A percentile compares a stretch with the other conserved stretches of the same genome.
These are phyloP conservation scores for Macrosteles quadrilineatus DNA, from an alignment of 1,140 invertebrate genomes.

Conservation along the genomic window DNA sequence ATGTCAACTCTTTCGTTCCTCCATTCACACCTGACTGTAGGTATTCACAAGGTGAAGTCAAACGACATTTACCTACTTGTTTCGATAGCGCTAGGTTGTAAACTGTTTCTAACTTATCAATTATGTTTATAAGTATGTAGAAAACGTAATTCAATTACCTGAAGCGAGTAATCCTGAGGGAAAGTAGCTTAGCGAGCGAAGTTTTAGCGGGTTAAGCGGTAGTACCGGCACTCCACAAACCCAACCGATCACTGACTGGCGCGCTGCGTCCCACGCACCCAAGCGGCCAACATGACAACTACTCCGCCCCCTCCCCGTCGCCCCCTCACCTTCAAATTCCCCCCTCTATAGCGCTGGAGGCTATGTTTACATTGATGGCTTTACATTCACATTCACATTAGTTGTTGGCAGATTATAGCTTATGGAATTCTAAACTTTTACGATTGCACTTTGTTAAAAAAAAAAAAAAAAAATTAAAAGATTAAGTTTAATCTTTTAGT, in stretches of 20 bases:
- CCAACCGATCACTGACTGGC: conserved; percentile 23
- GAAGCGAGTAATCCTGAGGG: conserved; percentile 9
- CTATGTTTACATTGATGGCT: conserved; percentile 13
- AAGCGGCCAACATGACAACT: conserved; percentile 15
- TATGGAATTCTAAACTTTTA: neutral
- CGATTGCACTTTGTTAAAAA: no score
- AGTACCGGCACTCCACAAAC: neutral
- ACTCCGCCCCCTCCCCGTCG: conserved; percentile 1
- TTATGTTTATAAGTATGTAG: no score
- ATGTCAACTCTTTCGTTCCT: neutral
- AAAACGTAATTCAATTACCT: neutral
- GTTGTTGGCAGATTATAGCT: neutral
- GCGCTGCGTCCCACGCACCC: conserved; percentile 21
- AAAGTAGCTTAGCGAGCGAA: conserved; percentile 16
- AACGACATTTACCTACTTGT: no score
- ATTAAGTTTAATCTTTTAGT: no score
- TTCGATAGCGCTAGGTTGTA: no score
- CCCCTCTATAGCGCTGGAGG: neutral
- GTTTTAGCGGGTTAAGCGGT: conserved; percentile 14
- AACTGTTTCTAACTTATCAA: no score
- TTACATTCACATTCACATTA: neutral
- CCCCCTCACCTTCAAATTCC: neutral
- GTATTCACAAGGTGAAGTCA: no score
- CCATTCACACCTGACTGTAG: neutral
- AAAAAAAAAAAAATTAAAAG: no score